phyloP scores from a whole-genome alignment of 2,113 vertebrate genomes.

The Axis porcinus region DNA sequence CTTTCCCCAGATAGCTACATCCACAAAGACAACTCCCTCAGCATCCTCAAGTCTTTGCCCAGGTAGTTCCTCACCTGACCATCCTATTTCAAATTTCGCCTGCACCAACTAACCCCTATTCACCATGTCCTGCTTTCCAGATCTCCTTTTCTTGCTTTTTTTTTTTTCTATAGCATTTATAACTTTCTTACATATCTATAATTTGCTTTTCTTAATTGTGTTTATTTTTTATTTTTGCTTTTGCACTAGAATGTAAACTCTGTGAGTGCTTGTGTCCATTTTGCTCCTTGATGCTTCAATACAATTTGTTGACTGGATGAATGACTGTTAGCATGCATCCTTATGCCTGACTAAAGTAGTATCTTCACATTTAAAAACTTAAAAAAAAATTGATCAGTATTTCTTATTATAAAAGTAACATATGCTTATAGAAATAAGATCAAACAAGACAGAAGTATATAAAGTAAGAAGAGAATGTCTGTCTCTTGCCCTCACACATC shows the following conservation, averaged over 20 bases:
- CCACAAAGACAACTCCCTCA: background rate
- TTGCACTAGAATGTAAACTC: background rate
- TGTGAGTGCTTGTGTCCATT: background rate
- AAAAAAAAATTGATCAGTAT: background rate
- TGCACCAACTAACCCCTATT: background rate
- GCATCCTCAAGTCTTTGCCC: background rate
- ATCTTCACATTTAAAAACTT: background rate
- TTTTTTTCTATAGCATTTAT: background rate
- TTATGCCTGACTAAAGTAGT: background rate
- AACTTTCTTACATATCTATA: background rate
- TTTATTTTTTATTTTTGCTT: background rate
- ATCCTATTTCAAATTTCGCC: background rate
- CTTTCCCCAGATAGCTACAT: background rate
- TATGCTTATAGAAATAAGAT: background rate
- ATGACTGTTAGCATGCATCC: background rate
- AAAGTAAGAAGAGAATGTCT: conserved; percentile 9
- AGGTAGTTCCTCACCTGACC: background rate
- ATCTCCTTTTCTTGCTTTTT: background rate
- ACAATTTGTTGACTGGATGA: background rate
- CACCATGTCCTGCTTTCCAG: background rate
- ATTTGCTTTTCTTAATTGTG: background rate
- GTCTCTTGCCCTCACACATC: background rate
- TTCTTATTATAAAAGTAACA: conserved; percentile 1
- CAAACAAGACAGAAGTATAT: background rate
- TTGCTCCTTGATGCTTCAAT: background rate